Conservation (phyloP, 1,140 invertebrate genomes). For the Drosophila busckii region DNA sequence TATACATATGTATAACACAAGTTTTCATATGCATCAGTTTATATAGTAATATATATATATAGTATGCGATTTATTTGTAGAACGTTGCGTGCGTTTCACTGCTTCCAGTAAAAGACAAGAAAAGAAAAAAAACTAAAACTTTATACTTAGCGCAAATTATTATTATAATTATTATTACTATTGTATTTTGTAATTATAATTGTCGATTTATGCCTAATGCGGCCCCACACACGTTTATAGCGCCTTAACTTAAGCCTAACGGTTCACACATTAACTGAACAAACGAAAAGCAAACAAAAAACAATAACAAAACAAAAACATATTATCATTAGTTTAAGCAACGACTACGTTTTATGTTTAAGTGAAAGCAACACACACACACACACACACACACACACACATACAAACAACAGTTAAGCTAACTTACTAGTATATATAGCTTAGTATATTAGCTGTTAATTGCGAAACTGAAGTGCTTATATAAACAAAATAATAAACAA, state of each 20-base stretch:
- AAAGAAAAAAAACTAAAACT: constrained; percentile 7
- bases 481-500: constrained; percentile 49
- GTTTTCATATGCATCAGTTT: not conserved
- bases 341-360: constrained; percentile 30
- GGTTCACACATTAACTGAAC: not conserved
- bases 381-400: too few species aligned
- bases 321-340: constrained; percentile 14
- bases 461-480: constrained; percentile 71
- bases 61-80: constrained; percentile 17
- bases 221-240: constrained; percentile 11
- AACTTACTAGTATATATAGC: constrained; percentile 18
- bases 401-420: too few species aligned
- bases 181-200: constrained; percentile 37
- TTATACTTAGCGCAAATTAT: constrained; percentile 69
- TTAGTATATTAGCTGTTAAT: constrained; percentile 44
- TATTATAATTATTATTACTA: constrained; percentile 4
- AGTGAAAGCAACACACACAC: too few species aligned
- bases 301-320: not conserved
- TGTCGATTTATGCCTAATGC: constrained; percentile 7
- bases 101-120: constrained; percentile 56
- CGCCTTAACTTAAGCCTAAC: constrained; percentile 9
- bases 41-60: constrained; percentile 10
- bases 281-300: not conserved
- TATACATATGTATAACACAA: constrained; percentile 23
- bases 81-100: constrained; percentile 26